Evolutionary conservation across 2,888 invertebrate species (phyloP).

Genomic region (Scotopteryx bipunctaria): DNA sequence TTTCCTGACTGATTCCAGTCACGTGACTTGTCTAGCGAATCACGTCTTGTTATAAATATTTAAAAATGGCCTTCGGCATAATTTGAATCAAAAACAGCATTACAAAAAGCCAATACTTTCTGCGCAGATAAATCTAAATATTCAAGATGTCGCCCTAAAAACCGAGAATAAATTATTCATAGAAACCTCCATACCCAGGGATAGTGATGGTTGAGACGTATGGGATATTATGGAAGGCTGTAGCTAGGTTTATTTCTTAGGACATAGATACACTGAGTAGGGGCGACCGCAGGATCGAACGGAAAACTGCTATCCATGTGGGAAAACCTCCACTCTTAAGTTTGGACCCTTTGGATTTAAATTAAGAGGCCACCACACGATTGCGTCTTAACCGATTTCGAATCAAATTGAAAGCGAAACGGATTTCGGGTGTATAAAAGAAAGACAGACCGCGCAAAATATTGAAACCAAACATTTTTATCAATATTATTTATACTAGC

Average conservation of each 20-base stretch:
- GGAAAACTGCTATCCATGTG: too few species aligned
- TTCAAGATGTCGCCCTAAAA: slow-evolving; percentile 50
- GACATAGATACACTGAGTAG: slow-evolving; percentile 15
- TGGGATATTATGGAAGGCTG: slow-evolving; percentile 32
- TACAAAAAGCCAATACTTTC: slow-evolving; percentile 44
- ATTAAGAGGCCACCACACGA: too few species aligned
- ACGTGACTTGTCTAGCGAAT: slow-evolving; percentile 4
- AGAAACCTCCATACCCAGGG: slow-evolving; percentile 39
- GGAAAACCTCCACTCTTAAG: neutral
- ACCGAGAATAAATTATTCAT: slow-evolving; percentile 53
- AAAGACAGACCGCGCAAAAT: too few species aligned
- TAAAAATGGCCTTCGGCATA: slow-evolving; percentile 10
- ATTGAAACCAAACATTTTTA: too few species aligned
- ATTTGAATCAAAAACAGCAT: slow-evolving; percentile 38
- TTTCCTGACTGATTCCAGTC: slow-evolving; percentile 3
- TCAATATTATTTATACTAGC: too few species aligned
- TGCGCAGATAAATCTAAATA: slow-evolving; percentile 52
- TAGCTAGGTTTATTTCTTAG: slow-evolving; percentile 33
- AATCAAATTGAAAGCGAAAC: too few species aligned
- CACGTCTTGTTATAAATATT: too few species aligned
- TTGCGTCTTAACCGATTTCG: too few species aligned
- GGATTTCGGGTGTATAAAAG: too few species aligned
- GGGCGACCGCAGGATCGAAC: slow-evolving; percentile 15
- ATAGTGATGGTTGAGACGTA: slow-evolving; percentile 31
- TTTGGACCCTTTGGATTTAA: too few species aligned